phyloP scores from a whole-genome alignment of 2,113 vertebrate species.

The Oostethus manadensis region DNA sequence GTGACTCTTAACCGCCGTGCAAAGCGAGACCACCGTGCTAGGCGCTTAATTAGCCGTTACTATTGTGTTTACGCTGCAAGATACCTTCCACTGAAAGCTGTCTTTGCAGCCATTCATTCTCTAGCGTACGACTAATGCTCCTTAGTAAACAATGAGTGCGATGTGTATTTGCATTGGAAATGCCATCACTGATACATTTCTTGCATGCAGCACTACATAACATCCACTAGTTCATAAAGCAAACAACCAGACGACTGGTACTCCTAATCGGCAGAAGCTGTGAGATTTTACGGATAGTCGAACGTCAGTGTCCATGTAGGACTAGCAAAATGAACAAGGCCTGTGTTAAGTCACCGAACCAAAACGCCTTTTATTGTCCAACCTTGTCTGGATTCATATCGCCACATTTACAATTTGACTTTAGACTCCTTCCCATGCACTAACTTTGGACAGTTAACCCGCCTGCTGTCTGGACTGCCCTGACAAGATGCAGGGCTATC shows the following conservation, averaged over 20 bases:
- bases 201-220: not conserved
- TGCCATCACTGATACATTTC: not conserved
- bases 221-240: conserved; percentile 4
- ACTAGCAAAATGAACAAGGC: too few species aligned
- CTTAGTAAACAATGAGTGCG: not conserved
- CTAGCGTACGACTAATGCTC: not conserved
- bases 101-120: not conserved
- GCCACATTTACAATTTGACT: conserved; percentile 12
- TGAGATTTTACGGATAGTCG: too few species aligned
- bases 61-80: not conserved
- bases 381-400: conserved; percentile 14
- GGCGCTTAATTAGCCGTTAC: conserved; percentile 8
- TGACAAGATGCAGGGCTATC: conserved; percentile 32
- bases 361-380: not conserved
- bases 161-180: conserved; percentile 39
- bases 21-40: not conserved
- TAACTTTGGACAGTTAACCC: conserved; percentile 28
- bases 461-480: conserved; percentile 32
- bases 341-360: too few species aligned
- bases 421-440: conserved; percentile 31
- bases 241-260: not conserved
- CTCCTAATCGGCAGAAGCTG: too few species aligned
- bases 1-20: conserved; percentile 26
- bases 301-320: too few species aligned
- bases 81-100: not conserved